These are phyloP conservation scores for Salvelinus namaycush DNA, from an alignment of 2,113 vertebrate genomes.

Conservation along the genomic window DNA sequence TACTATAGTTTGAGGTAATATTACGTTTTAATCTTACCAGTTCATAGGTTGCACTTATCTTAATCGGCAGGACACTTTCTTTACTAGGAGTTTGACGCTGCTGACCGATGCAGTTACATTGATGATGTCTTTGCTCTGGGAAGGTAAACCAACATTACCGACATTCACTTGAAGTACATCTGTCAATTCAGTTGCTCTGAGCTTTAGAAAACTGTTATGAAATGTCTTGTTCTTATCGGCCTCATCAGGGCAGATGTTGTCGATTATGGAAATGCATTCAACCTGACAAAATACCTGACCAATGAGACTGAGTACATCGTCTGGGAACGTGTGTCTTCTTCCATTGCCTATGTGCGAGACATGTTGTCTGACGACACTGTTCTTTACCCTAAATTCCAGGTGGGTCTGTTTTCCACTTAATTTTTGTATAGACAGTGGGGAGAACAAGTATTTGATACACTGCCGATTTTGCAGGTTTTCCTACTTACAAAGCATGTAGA, in stretches of 20 bases:
- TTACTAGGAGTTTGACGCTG: conserved; percentile 72
- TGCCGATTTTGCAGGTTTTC: too few species aligned
- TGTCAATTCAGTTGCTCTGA: background rate
- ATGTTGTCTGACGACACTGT: conserved; percentile 81
- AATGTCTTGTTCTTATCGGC: conserved; percentile 27
- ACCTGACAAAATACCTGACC: conserved; percentile 83
- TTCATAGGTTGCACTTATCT: background rate
- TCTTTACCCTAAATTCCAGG: conserved; percentile 84
- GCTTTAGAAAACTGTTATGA: too few species aligned
- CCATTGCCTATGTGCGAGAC: conserved; percentile 80
- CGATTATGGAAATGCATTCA: conserved; percentile 78
- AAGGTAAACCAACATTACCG: conserved; percentile 70
- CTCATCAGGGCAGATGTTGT: conserved; percentile 79
- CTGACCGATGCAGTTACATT: conserved; percentile 77
- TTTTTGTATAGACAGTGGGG: too few species aligned
- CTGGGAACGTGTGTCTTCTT: conserved; percentile 80
- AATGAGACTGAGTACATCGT: conserved; percentile 81
- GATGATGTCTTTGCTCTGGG: conserved; percentile 84
- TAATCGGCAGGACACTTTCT: background rate
- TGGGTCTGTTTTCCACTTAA: conserved; percentile 44
- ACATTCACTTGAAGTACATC: background rate
- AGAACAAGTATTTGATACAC: too few species aligned
- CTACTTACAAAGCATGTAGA: too few species aligned
- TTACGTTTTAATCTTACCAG: too few species aligned
- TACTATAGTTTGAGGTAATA: too few species aligned